Evolutionary conservation across 2,113 vertebrate genomes (phyloP).

Genomic region (Crocuta crocuta): DNA sequence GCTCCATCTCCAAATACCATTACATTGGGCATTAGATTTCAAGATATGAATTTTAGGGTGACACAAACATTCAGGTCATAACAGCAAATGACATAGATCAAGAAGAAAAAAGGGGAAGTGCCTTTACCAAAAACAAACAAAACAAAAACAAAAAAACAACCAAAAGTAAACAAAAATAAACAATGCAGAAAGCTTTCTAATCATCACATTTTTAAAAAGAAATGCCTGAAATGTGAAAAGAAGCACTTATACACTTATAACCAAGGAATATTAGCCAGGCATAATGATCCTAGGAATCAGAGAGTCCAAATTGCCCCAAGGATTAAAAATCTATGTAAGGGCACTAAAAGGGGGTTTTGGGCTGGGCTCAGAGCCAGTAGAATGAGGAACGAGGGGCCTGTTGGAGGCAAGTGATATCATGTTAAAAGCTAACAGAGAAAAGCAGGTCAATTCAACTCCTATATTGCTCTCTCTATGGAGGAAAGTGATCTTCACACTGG

Average conservation of each 20-base stretch:
- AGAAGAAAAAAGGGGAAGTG: neutral
- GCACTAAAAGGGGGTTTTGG: neutral
- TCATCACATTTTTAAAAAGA: conserved; percentile 14
- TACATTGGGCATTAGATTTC: neutral
- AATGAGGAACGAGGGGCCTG: neutral
- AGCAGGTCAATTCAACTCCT: neutral
- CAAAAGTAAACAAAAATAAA: neutral
- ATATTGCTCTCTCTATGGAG: neutral
- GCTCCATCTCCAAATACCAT: neutral
- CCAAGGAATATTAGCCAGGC: neutral
- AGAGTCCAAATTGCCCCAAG: neutral
- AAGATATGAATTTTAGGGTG: neutral
- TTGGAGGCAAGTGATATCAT: neutral
- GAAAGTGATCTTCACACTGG: neutral
- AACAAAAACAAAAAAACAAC: neutral
- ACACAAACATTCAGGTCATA: neutral
- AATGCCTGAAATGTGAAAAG: neutral
- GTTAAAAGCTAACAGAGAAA: neutral
- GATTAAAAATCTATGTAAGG: neutral
- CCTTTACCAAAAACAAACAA: neutral
- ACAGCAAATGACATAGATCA: neutral
- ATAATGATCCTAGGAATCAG: neutral
- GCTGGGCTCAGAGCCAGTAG: neutral
- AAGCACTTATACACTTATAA: neutral
- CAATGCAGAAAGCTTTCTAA: neutral